Evolutionary conservation across 2,888 invertebrate genomes (phyloP).

Genomic region (Lycaena phlaeas): DNA sequence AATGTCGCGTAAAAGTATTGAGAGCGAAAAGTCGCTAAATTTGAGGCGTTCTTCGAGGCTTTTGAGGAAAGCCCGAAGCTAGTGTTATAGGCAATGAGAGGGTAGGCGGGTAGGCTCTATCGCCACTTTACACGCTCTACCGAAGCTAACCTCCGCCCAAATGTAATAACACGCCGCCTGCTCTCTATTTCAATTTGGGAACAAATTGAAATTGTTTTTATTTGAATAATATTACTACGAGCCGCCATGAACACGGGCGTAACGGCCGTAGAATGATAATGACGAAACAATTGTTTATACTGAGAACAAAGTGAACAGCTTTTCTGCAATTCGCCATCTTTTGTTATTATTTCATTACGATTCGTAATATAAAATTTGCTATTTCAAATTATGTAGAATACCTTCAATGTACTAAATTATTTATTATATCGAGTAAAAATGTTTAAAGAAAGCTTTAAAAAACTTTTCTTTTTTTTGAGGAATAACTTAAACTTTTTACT

Average conservation of each 20-base stretch:
- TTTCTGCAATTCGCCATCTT: neutral
- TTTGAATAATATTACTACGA: constrained; percentile 65
- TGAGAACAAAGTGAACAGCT: constrained; percentile 1
- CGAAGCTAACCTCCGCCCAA: constrained; percentile 68
- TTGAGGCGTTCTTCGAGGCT: constrained; percentile 65
- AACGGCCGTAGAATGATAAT: constrained; percentile 5
- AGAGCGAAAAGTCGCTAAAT: constrained; percentile 69
- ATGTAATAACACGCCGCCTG: constrained; percentile 67
- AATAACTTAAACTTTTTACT: too few species aligned
- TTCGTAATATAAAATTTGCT: neutral
- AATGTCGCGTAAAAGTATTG: constrained; percentile 64
- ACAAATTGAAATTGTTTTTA: constrained; percentile 75
- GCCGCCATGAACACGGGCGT: constrained; percentile 10
- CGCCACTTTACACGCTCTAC: constrained; percentile 70
- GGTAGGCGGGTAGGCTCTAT: constrained; percentile 64
- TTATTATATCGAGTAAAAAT: too few species aligned
- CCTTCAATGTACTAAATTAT: too few species aligned
- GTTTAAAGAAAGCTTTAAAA: too few species aligned
- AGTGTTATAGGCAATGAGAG: constrained; percentile 68
- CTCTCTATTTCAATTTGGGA: constrained; percentile 72
- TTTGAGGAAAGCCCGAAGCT: constrained; percentile 64
- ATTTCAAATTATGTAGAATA: too few species aligned
- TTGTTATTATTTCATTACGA: constrained; percentile 1
- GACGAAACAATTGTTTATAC: constrained; percentile 5
- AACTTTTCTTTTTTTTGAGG: too few species aligned